phyloP scores from a whole-genome alignment of 2,888 invertebrate genomes.

The Chironomus tentans region DNA sequence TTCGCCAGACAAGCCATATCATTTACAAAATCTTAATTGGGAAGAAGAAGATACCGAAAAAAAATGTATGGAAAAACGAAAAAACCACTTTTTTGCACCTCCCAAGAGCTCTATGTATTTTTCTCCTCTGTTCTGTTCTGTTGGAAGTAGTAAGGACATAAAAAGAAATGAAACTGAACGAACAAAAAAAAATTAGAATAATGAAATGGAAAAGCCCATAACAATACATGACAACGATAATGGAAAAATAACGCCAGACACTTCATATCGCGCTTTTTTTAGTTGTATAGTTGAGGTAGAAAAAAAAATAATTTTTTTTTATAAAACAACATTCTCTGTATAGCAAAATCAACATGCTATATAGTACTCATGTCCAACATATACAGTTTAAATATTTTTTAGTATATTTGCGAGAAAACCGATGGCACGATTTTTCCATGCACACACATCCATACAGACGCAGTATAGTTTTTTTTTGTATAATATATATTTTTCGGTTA shows the following conservation, averaged over 20 bases:
- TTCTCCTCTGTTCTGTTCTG: background rate
- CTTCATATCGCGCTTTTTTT: background rate
- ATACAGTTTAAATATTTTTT: background rate
- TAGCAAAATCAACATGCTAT: conserved; percentile 13
- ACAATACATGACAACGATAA: background rate
- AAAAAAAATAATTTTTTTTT: conserved; percentile 1
- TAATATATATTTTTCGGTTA: background rate
- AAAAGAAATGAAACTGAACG: background rate
- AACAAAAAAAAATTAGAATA: background rate
- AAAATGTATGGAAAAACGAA: background rate
- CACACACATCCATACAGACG: conserved; percentile 16
- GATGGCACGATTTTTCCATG: conserved; percentile 24
- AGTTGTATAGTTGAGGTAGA: background rate
- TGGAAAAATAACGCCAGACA: conserved; percentile 19
- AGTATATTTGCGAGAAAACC: conserved; percentile 10
- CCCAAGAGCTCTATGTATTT: background rate
- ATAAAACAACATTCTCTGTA: background rate
- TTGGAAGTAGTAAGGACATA: background rate
- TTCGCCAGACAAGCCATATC: background rate
- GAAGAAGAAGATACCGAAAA: background rate
- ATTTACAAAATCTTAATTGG: background rate
- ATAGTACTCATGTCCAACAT: background rate
- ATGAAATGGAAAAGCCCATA: conserved; percentile 6
- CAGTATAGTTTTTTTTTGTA: background rate
- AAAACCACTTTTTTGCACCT: background rate